Evolutionary conservation across 2,888 invertebrate species (phyloP).

Genomic region (Tinea pellionella): DNA sequence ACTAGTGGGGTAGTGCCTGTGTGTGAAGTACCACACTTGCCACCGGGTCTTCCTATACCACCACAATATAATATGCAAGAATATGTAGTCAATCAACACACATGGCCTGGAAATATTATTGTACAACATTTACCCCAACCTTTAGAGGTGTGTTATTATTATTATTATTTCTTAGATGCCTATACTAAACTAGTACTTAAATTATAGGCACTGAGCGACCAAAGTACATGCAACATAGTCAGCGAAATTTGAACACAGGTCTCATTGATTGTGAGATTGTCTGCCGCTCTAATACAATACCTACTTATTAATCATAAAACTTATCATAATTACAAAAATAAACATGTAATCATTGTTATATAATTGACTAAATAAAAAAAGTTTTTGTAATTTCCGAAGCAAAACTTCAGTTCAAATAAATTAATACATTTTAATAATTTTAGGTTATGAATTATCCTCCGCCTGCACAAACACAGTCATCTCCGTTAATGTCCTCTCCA

Average conservation of each 20-base stretch:
- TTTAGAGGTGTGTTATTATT: slow-evolving; percentile 54
- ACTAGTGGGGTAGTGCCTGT: slow-evolving; percentile 35
- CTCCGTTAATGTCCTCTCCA: slow-evolving; percentile 82
- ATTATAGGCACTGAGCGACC: no score
- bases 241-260: no score
- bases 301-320: neutral
- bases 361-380: no score
- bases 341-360: no score
- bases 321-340: no score
- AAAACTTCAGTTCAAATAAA: no score
- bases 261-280: no score
- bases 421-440: neutral
- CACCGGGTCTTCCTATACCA: slow-evolving; percentile 56
- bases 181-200: no score
- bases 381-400: no score
- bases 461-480: slow-evolving; percentile 57
- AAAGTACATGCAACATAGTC: no score
- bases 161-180: no score
- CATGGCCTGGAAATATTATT: slow-evolving; percentile 59
- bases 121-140: slow-evolving; percentile 54
- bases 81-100: slow-evolving; percentile 53
- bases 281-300: no score
- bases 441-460: slow-evolving; percentile 63
- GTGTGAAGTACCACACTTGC: slow-evolving; percentile 52
- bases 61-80: slow-evolving; percentile 61